Conservation (phyloP, 2,888 invertebrate genomes). For the Prenolepis imparis region DNA sequence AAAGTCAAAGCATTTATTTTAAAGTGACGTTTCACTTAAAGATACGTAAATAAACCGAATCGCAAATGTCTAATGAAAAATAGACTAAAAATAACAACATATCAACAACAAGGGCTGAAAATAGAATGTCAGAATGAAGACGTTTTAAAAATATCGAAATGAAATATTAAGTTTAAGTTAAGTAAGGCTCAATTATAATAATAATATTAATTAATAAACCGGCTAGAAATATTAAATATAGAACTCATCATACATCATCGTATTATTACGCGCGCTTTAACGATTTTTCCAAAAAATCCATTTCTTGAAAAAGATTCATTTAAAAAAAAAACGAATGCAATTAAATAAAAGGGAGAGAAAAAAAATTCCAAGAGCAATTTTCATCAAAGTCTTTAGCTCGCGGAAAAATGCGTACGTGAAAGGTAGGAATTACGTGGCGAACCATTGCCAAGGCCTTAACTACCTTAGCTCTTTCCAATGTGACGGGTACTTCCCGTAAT, state of each 20-base stretch:
- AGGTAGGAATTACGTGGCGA: slow-evolving; percentile 53
- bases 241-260: neutral
- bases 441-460: slow-evolving; percentile 68
- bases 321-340: neutral
- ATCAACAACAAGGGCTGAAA: neutral
- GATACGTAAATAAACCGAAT: neutral
- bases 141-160: neutral
- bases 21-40: neutral
- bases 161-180: too few relatives aligned
- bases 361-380: neutral
- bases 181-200: too few relatives aligned
- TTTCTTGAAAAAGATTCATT: neutral
- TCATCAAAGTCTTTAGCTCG: neutral
- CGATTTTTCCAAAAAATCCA: neutral
- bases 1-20: slow-evolving; percentile 10
- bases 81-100: neutral
- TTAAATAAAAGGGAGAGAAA: neutral
- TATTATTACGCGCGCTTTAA: neutral
- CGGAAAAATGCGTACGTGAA: neutral
- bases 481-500: slow-evolving; percentile 30
- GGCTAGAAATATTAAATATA: neutral
- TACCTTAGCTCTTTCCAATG: slow-evolving; percentile 55
- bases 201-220: too few relatives aligned
- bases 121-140: neutral
- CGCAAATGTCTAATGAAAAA: neutral